phyloP scores from a whole-genome alignment of 2,113 vertebrate species.

The Felis catus region DNA sequence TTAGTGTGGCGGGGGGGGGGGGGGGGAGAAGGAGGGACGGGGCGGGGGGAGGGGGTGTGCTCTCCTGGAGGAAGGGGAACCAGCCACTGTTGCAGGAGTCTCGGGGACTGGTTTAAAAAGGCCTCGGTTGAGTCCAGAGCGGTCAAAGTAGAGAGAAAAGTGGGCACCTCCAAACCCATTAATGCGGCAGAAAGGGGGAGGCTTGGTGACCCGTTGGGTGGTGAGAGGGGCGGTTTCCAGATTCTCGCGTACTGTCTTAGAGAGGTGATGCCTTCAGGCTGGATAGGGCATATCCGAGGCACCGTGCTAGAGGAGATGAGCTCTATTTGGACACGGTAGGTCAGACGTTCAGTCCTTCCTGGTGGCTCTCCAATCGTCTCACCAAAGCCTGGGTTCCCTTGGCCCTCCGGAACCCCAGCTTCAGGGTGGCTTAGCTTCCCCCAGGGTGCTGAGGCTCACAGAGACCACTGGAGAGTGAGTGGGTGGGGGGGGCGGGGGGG shows the following conservation, averaged over 20 bases:
- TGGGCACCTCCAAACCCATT: not conserved
- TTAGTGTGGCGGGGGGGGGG: not conserved
- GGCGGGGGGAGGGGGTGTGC: not conserved
- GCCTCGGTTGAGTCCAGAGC: not conserved
- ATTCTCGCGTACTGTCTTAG: not conserved
- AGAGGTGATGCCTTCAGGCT: not conserved
- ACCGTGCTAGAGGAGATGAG: not conserved
- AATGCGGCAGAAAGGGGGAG: not conserved
- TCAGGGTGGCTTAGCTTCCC: not conserved
- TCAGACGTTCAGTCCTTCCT: not conserved
- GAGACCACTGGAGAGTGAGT: not conserved
- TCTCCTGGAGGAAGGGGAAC: conserved; percentile 13
- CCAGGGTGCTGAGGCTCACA: not conserved
- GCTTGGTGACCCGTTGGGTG: not conserved
- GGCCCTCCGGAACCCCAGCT: not conserved
- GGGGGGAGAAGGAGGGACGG: conserved; percentile 2
- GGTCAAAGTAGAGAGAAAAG: not conserved
- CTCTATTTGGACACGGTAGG: not conserved
- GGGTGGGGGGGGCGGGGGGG: no score
- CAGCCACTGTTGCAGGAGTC: conserved; percentile 6
- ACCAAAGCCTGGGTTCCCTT: not conserved
- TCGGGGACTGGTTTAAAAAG: not conserved
- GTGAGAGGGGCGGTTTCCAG: not conserved
- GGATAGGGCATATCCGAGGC: not conserved
- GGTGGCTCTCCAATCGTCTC: not conserved